Conservation (phyloP, 2,888 invertebrate species). For the Erpobdella octoculata region DNA sequence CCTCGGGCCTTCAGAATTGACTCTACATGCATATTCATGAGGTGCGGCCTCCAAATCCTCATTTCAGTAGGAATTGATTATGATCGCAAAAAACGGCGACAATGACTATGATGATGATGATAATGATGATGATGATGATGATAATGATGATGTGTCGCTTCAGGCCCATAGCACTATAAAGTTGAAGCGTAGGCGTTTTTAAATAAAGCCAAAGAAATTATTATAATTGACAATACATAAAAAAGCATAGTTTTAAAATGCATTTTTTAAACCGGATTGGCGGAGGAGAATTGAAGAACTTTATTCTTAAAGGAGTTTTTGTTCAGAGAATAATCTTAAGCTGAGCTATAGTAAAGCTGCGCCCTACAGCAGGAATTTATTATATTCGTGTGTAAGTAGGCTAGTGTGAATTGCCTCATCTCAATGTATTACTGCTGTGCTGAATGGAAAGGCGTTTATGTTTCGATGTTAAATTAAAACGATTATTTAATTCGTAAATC, state of each 20-base stretch:
- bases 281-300: background rate
- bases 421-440: slow-evolving; percentile 1
- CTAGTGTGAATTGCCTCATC: background rate
- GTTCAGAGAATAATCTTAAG: background rate
- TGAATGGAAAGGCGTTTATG: background rate
- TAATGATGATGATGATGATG: too few relatives aligned
- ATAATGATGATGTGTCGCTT: too few relatives aligned
- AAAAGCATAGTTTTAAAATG: too few relatives aligned
- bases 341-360: background rate
- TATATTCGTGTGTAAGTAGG: background rate
- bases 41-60: slow-evolving; percentile 3
- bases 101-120: too few relatives aligned
- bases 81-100: too few relatives aligned
- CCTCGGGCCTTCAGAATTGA: background rate
- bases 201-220: too few relatives aligned
- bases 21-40: background rate
- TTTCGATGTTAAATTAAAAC: slow-evolving; percentile 4
- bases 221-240: too few relatives aligned
- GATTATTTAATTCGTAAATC: background rate
- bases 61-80: too few relatives aligned
- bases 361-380: background rate
- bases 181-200: too few relatives aligned
- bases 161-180: too few relatives aligned
- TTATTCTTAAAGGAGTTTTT: slow-evolving; percentile 5
- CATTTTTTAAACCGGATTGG: background rate